phyloP scores from a whole-genome alignment of 2,113 vertebrate genomes.

The Sclerurus mexicanus region DNA sequence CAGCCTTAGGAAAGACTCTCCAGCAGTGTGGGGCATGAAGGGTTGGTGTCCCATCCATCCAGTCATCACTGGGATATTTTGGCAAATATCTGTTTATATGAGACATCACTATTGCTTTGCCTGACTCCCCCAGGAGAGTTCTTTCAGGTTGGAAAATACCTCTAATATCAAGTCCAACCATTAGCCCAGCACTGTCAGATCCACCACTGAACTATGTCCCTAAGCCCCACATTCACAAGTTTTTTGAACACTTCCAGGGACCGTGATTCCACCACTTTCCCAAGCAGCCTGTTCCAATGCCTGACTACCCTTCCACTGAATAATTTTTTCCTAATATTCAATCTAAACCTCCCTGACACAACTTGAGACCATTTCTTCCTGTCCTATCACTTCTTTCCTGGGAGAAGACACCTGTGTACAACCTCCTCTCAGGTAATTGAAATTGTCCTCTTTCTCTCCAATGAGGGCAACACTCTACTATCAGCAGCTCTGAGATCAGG shows the following conservation, averaged over 20 bases:
- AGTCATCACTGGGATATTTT: neutral
- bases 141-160: neutral
- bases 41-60: neutral
- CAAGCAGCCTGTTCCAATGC: neutral
- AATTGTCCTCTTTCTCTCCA: neutral
- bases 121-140: neutral
- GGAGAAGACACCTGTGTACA: neutral
- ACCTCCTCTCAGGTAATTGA: neutral
- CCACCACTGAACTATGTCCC: neutral
- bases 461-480: neutral
- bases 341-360: neutral
- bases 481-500: neutral
- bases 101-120: neutral
- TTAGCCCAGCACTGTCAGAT: neutral
- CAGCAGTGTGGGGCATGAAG: neutral
- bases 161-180: neutral
- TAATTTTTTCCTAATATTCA: neutral
- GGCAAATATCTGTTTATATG: neutral
- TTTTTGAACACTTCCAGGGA: neutral
- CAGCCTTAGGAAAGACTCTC: neutral
- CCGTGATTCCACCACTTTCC: neutral
- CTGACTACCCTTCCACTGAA: neutral
- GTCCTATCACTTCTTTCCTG: neutral
- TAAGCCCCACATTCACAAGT: neutral
- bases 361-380: neutral